These are phyloP conservation scores for Poecile montanus DNA, from an alignment of 2,797 vertebrate genomes.

Conservation along the genomic window DNA sequence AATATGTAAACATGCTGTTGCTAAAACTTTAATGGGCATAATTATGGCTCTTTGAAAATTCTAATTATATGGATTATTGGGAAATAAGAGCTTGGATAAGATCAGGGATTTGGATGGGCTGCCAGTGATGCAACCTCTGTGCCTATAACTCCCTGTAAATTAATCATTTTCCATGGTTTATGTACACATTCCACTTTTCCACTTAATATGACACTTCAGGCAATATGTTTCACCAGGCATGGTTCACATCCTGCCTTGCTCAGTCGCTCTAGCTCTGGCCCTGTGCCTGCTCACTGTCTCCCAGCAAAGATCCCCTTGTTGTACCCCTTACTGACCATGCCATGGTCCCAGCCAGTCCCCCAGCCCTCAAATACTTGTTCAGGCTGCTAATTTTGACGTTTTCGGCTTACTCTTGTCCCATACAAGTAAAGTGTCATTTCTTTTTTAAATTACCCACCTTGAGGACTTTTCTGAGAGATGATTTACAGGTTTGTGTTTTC, in stretches of 20 bases:
- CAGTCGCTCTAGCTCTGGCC: not conserved
- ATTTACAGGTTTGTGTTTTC: not conserved
- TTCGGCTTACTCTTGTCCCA: not conserved
- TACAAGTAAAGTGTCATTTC: not conserved
- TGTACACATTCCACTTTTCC: not conserved
- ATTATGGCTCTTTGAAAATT: constrained; percentile 15
- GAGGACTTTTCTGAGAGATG: not conserved
- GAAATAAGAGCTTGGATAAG: constrained; percentile 44
- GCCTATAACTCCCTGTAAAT: not conserved
- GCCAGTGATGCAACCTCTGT: not conserved
- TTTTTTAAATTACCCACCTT: not conserved
- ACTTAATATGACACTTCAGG: not conserved
- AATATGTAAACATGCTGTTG: constrained; percentile 7
- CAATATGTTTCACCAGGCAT: not conserved
- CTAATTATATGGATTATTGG: constrained; percentile 42
- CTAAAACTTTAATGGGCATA: constrained; percentile 40
- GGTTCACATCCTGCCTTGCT: not conserved
- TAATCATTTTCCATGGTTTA: not conserved
- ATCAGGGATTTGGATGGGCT: constrained; percentile 30
- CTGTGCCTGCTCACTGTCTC: not conserved
- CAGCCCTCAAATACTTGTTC: not conserved
- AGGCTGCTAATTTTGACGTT: not conserved
- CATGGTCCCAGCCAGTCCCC: not conserved
- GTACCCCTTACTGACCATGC: not conserved
- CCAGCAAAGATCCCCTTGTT: not conserved